phyloP scores from a whole-genome alignment of 2,888 invertebrate species.

The Venusia cambrica region DNA sequence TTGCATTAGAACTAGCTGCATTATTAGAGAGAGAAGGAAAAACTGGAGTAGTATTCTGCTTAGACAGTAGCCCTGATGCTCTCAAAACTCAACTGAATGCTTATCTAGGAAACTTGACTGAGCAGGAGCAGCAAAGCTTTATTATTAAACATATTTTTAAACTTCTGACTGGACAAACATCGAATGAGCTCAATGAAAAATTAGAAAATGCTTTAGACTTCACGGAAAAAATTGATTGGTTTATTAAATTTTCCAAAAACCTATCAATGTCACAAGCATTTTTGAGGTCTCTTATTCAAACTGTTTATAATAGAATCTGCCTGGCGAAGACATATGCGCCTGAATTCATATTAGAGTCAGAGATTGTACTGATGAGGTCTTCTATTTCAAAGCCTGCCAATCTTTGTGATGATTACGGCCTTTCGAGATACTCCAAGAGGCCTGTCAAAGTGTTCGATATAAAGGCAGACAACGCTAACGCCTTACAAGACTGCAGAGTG shows the following conservation, averaged over 20 bases:
- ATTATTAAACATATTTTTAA: slow-evolving; percentile 35
- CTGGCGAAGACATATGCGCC: slow-evolving; percentile 36
- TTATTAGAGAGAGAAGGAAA: slow-evolving; percentile 4
- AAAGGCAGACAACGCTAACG: slow-evolving; percentile 33
- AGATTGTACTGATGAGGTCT: slow-evolving; percentile 38
- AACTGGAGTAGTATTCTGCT: slow-evolving; percentile 38
- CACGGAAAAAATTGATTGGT: slow-evolving; percentile 32
- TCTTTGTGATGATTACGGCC: slow-evolving; percentile 36
- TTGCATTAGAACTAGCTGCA: slow-evolving; percentile 1
- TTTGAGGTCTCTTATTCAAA: slow-evolving; percentile 26
- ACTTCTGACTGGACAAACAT: slow-evolving; percentile 30
- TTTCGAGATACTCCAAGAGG: slow-evolving; percentile 34
- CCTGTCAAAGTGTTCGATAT: slow-evolving; percentile 35
- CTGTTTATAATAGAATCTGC: slow-evolving; percentile 34
- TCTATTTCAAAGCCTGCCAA: slow-evolving; percentile 30
- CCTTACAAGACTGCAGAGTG: slow-evolving; percentile 34
- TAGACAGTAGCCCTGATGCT: slow-evolving; percentile 46
- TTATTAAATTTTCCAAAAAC: slow-evolving; percentile 24
- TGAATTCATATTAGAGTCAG: slow-evolving; percentile 34
- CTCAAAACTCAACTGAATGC: slow-evolving; percentile 36
- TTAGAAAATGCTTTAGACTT: slow-evolving; percentile 26
- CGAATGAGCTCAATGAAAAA: slow-evolving; percentile 23
- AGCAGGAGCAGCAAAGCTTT: slow-evolving; percentile 33
- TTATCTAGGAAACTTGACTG: slow-evolving; percentile 35
- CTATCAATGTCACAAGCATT: slow-evolving; percentile 31